Percentiles rank a stretch among this genome's conserved stretches.
These are phyloP conservation scores for Scaptomyza tumidula DNA, from an alignment of 2,888 invertebrate genomes.

Conservation along the genomic window DNA sequence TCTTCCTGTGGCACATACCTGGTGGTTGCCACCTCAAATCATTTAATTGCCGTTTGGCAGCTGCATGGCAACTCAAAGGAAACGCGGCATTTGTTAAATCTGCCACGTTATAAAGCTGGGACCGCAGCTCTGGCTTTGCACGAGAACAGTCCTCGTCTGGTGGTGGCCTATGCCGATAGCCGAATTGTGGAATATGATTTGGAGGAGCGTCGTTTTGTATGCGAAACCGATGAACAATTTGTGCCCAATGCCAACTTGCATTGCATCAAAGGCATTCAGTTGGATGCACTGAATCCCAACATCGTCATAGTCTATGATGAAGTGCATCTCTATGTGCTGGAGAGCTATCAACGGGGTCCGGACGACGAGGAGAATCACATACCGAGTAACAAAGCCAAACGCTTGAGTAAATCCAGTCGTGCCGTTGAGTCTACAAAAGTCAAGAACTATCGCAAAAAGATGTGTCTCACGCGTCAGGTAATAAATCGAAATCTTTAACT, in stretches of 20 bases:
- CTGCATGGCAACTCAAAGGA: constrained; percentile 75
- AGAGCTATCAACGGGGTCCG: constrained; percentile 44
- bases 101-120: constrained; percentile 89
- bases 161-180: constrained; percentile 92
- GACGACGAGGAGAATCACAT: neutral
- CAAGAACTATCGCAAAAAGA: constrained; percentile 31
- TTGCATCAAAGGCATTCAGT: constrained; percentile 86
- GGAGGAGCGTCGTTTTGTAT: constrained; percentile 87
- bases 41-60: constrained; percentile 89
- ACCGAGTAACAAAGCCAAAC: constrained; percentile 86
- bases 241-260: constrained; percentile 80
- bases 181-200: constrained; percentile 92
- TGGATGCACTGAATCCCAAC: constrained; percentile 87
- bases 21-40: constrained; percentile 88
- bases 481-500: neutral
- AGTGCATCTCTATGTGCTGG: constrained; percentile 85
- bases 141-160: constrained; percentile 86
- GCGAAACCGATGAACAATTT: constrained; percentile 85
- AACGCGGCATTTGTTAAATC: constrained; percentile 85
- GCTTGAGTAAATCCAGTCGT: constrained; percentile 3
- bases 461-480: constrained; percentile 62
- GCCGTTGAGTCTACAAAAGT: constrained; percentile 21
- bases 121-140: constrained; percentile 91
- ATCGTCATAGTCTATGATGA: constrained; percentile 91
- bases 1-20: constrained; percentile 87